Base-by-base conservation (phyloP, 2,888 invertebrate species). In the Endotricha flammealis region DNA sequence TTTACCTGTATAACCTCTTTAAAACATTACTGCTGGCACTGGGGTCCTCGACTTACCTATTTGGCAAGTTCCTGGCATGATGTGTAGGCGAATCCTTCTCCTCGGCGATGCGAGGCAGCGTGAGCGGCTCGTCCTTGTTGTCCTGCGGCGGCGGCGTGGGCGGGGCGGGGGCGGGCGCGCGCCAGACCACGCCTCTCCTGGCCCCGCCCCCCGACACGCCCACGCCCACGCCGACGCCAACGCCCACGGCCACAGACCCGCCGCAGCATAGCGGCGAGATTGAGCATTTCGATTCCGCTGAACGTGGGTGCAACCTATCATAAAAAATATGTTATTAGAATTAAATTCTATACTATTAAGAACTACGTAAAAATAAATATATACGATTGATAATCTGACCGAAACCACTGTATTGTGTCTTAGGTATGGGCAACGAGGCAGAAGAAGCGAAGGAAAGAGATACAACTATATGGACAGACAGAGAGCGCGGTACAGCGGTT, bases 1-100 rank as follows among this genome's bases (percentile, higher is more conserved):
- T n/a, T n/a, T n/a, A n/a, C n/a, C n/a, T n/a, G n/a, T n/a, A n/a
- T n/a, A n/a, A n/a, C n/a, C n/a, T n/a, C n/a, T n/a, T n/a, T n/a
- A n/a, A n/a, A n/a, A n/a, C n/a, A n/a, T n/a, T n/a, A n/a, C n/a
- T n/a, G n/a, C n/a, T n/a, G n/a, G 2, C 22, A 22, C 6, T 13
- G 17, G 4, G 7, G 17, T n/a, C n/a, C n/a, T n/a, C 7, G n/a
- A 20, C 38, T 14, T 16, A 80, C 80, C 76, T 74, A n/a, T 64
- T 55, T 0, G 72, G 70, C 43, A 76, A 40, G 31, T 63, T 60
- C 39, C 65, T 70, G 1, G 76, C 64, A 22, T 82, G 81, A 28
- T 91, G 92, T 0, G 93, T 92, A 0, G 93, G 93, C 10, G 93
- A 93, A 71, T 94, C 93, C 63, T 95, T 95, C 70, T 95, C 95